Evolutionary conservation across 2,113 vertebrate genomes (phyloP).

Genomic region (Turnix velox): DNA sequence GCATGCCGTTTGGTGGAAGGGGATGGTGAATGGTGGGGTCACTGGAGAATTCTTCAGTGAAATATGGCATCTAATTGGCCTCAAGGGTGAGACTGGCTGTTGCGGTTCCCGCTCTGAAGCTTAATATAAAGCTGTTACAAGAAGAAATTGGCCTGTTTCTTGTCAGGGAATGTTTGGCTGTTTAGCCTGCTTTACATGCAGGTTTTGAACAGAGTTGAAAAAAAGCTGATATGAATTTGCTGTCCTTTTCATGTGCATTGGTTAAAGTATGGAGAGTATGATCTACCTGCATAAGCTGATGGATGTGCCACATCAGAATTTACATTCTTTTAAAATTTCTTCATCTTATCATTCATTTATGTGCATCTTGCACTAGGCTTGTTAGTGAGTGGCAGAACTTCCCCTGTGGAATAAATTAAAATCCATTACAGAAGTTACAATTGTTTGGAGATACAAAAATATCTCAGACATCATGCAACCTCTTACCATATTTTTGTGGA

Average conservation of each 20-base stretch:
- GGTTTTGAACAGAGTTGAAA: neutral
- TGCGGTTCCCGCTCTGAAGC: neutral
- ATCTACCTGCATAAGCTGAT: neutral
- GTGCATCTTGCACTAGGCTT: neutral
- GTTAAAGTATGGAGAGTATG: neutral
- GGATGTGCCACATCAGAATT: neutral
- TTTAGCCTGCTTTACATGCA: neutral
- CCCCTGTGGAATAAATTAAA: neutral
- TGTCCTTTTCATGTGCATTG: neutral
- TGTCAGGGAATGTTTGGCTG: neutral
- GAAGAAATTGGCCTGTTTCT: neutral
- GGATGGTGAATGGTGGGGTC: neutral
- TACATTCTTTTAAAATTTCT: neutral
- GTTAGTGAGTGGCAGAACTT: neutral
- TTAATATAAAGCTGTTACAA: neutral
- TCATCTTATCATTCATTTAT: neutral
- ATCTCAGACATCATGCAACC: neutral
- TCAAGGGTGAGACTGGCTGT: neutral
- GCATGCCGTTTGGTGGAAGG: neutral
- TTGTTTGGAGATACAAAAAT: neutral
- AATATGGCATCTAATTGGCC: neutral
- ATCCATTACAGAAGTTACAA: neutral
- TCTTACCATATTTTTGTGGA: neutral
- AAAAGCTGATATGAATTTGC: neutral
- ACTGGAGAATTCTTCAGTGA: neutral